Percentiles rank a stretch among this genome's conserved stretches.
These are phyloP conservation scores for Drosophila obscura DNA, from an alignment of 1,140 invertebrate species.

Conservation along the genomic window DNA sequence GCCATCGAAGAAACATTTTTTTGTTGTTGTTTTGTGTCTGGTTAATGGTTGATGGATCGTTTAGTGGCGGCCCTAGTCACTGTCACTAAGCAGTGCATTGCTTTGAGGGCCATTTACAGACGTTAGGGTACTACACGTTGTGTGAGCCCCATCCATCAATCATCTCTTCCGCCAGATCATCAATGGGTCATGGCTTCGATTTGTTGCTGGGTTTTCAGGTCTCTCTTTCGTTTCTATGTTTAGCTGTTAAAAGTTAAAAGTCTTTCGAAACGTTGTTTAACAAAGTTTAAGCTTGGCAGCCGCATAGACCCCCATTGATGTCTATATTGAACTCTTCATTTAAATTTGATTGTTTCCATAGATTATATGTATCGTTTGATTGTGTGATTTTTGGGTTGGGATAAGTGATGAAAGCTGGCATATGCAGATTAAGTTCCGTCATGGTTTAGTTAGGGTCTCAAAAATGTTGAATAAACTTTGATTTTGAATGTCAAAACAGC, in stretches of 20 bases:
- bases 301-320: too few relatives aligned
- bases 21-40: constrained; percentile 34
- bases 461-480: too few relatives aligned
- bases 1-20: constrained; percentile 26
- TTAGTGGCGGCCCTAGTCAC: constrained; percentile 46
- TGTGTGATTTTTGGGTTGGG: constrained; percentile 1
- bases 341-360: constrained; percentile 5
- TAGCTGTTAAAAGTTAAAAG: constrained; percentile 28
- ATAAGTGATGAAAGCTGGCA: constrained; percentile 1
- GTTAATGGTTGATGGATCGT: constrained; percentile 59
- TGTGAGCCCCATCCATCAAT: constrained; percentile 20
- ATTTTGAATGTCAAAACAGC: too few relatives aligned
- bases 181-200: constrained; percentile 49
- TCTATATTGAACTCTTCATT: constrained; percentile 18
- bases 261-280: constrained; percentile 33
- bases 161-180: constrained; percentile 28
- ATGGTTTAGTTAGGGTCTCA: too few relatives aligned
- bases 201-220: constrained; percentile 10
- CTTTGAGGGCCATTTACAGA: constrained; percentile 28
- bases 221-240: constrained; percentile 13
- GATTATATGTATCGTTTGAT: constrained; percentile 3
- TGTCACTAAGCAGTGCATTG: constrained; percentile 30
- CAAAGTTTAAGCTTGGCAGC: constrained; percentile 24
- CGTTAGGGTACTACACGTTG: background rate
- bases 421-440: constrained; percentile 1